Evolutionary conservation across 2,888 invertebrate species (phyloP), one percentile per base, ranked within the genome.

Genomic region (Tipula unca): DNA sequence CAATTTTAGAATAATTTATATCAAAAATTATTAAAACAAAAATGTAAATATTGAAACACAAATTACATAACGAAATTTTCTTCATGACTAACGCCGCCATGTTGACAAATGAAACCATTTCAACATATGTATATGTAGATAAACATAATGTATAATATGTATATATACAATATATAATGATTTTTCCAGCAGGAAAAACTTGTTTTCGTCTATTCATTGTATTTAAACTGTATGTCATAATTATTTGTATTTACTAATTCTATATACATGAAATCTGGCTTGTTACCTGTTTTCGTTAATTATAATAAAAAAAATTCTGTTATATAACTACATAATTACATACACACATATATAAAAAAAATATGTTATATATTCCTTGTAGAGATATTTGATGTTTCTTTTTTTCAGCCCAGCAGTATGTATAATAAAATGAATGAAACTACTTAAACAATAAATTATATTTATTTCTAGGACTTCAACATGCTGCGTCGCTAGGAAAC

Each of bases 401-500:
- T 32, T 2, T 32, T 32, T 32, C n/a, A n/a, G n/a, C n/a, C n/a
- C n/a, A n/a, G n/a, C n/a, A n/a, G 32, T 32, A 6, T 32, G 0
- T 32, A 0, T 0, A 32, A 32, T 32, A 32, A 32, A 32, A 32
- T 1, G 3, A 32, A 32, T 32, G 32, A 32, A 32, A 32, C 6
- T 32, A 32, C 32, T 4, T 32, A 32, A 2, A 32, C 6, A 32
- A 2, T 32, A 32, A 32, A 32, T 86, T 85, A 85, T 85, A 25
- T 39, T 86, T 86, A 42, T 25, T 89, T 88, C 85, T 88, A 90
- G 90, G 90, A 87, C 88, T 90, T 87, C 91, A 91, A 88, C 91
- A 91, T 89, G 91, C 91, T 87, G 90, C 90, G 87, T 91, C 91
- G 86, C 88, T 91, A 89, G 91, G 91, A 87, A 90, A 90, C 88